Evolutionary conservation across 1,140 invertebrate genomes (phyloP), one percentile per base, ranked within the genome.

Genomic region (Heliothis subflexa): DNA sequence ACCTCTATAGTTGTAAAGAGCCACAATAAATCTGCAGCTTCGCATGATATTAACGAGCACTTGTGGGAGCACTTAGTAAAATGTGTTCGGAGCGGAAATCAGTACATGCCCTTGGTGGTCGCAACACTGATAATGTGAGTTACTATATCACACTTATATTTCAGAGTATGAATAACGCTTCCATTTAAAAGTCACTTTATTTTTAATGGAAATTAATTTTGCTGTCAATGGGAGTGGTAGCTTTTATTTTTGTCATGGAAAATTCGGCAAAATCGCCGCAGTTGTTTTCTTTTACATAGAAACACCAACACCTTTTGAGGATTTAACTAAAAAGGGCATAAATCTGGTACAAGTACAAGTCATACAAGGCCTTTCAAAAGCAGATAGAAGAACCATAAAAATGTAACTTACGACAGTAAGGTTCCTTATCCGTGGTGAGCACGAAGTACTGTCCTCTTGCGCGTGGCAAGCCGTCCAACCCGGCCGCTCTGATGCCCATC

Each of bases 371-470:
- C 33, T 40, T 40, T 40, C 5, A 40, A 40, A 40, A 40, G 0
- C 33, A 40, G 33, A 9, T 9, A 40, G 33, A 40, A 40, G 33
- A 40, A 25, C 21, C n/a, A n/a, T n/a, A n/a, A 25, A 25, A 25
- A 25, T 25, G 2, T 73, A 62, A 90, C 92, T 91, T 72, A 94
- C 92, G 88, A 78, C 92, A 94, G 74, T 91, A 94, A 2, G 92
- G 92, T 33, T 87, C 66, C 52, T 83, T 88, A 5, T 91, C 88
- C 4, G 90, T 92, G 4, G 92, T 94, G 25, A 93, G 82, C 45
- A 91, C 90, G 73, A 94, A 91, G 64, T 92, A 94, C 0, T 84
- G 61, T 0, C 92, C 92, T 1, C 55, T 73, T 0, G 90, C 91
- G 12, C 83, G 75, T 21, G 81, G 78, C 33, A 75, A 9, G 4